phyloP scores from a whole-genome alignment of 2,888 invertebrate species.

The Cartodere bifasciata region DNA sequence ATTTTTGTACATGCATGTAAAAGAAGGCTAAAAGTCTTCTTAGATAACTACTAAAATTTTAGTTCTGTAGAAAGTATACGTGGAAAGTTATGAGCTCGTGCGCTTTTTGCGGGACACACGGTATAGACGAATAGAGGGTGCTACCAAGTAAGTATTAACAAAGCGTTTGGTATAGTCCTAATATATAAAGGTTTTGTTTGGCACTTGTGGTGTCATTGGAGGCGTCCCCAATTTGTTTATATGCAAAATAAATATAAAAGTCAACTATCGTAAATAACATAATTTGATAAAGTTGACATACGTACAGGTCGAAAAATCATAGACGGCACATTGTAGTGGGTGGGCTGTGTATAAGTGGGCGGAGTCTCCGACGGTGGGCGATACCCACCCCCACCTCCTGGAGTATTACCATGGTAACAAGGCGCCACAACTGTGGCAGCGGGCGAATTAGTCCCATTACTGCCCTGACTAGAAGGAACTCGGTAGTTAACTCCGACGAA shows the following conservation, averaged over 20 bases:
- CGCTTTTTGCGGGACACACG: no score
- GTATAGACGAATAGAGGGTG: no score
- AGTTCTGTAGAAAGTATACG: no score
- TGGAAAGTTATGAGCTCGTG: no score
- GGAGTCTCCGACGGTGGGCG: slow-evolving; percentile 32
- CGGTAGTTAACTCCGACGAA: slow-evolving; percentile 14
- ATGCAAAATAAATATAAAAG: slow-evolving; percentile 8
- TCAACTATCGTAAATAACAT: slow-evolving; percentile 6
- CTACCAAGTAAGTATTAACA: no score
- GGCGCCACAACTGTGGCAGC: slow-evolving; percentile 31
- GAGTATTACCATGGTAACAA: slow-evolving; percentile 30
- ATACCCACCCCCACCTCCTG: slow-evolving; percentile 21
- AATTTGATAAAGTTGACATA: slow-evolving; percentile 6
- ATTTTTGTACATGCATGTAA: no score
- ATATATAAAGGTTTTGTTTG: no score
- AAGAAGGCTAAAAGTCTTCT: no score
- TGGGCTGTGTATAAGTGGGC: slow-evolving; percentile 22
- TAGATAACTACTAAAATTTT: no score
- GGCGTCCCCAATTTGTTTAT: no score
- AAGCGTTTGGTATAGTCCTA: slow-evolving; percentile 14
- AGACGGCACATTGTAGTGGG: slow-evolving; percentile 24
- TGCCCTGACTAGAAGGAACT: slow-evolving; percentile 29
- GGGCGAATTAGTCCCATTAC: slow-evolving; percentile 33
- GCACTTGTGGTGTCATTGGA: no score
- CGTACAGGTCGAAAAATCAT: slow-evolving; percentile 30